phyloP scores from a whole-genome alignment of 2,888 invertebrate species.

The Kuschelorhynchus macadamiae region DNA sequence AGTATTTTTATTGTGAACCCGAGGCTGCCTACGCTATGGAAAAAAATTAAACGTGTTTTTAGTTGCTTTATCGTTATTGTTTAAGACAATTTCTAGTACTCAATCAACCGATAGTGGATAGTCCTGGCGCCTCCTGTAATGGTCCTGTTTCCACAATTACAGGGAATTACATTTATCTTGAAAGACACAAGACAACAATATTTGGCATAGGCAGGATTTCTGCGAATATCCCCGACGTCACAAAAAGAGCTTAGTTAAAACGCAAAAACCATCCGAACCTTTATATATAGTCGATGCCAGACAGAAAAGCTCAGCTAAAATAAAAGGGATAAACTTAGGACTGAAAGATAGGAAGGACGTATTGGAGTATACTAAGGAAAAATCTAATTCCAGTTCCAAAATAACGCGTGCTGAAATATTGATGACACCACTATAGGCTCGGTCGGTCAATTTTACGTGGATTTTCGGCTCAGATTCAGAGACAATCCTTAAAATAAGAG shows the following conservation, averaged over 20 bases:
- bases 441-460: conserved; percentile 33
- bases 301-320: conserved; percentile 15
- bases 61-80: too few species aligned
- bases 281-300: background rate
- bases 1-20: too few species aligned
- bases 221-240: background rate
- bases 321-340: conserved; percentile 16
- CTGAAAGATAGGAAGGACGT: conserved; percentile 13
- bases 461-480: conserved; percentile 27
- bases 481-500: conserved; percentile 28
- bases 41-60: too few species aligned
- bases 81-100: too few species aligned
- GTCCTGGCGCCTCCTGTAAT: too few species aligned
- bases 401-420: conserved; percentile 24
- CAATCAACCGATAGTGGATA: too few species aligned
- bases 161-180: too few species aligned
- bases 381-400: conserved; percentile 23
- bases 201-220: background rate
- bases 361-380: conserved; percentile 16
- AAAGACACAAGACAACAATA: too few species aligned
- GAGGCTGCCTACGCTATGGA: too few species aligned
- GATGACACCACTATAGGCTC: conserved; percentile 14
- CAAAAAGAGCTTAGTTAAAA: background rate
- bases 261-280: background rate
- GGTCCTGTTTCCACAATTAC: too few species aligned